Base-by-base conservation (phyloP, 2,113 vertebrate species). In the Prionailurus viverrinus region DNA sequence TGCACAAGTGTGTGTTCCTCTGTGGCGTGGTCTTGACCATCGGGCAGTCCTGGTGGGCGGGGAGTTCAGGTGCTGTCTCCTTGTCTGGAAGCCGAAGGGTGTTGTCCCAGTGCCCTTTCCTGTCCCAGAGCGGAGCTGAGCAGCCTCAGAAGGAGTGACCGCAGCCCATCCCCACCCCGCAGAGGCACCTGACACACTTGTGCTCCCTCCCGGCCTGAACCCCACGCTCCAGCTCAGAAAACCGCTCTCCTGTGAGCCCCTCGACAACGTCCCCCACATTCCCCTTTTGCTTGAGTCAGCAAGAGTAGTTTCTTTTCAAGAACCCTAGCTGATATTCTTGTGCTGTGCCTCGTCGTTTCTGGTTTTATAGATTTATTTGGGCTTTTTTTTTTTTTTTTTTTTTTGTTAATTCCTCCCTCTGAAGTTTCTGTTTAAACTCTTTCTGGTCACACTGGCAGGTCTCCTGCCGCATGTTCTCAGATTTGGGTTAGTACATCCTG, bases 381-480 rank as follows among this genome's bases (percentile, higher is more conserved):
- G 58, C 45, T 88, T 51, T 78, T 79, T 79, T 51, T 73, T 51
- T 78, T 79, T 79, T 51, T n/a, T n/a, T 73, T 58, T 91, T 48
- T 79, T 19, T 79, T 78, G 51, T 55, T 51, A 29, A n/a, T 36
- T 82, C 74, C 19, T 88, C 41, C 23, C 53, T 91, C 91, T 83
- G 84, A 82, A 95, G 89, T 85, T 89, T 95, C 91, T 65, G 0
- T 63, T 55, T 36, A 65, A 68, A 79, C 45, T 63, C 78, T 89
- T 85, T 87, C 91, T 90, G 95, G n/a, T 41, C 90, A 29, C 39
- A 6, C 63, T 71, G 91, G 95, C 89, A 76, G 39, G 51, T 23
- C 63, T 97, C 65, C 96, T 76, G 55, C 66, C 19, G 79, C 79
- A 11, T 7, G 31, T 87, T 96, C 94, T 94, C 84, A 18, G 84